Evolutionary conservation across 2,113 vertebrate genomes (phyloP).

Genomic region (Canis aureus): DNA sequence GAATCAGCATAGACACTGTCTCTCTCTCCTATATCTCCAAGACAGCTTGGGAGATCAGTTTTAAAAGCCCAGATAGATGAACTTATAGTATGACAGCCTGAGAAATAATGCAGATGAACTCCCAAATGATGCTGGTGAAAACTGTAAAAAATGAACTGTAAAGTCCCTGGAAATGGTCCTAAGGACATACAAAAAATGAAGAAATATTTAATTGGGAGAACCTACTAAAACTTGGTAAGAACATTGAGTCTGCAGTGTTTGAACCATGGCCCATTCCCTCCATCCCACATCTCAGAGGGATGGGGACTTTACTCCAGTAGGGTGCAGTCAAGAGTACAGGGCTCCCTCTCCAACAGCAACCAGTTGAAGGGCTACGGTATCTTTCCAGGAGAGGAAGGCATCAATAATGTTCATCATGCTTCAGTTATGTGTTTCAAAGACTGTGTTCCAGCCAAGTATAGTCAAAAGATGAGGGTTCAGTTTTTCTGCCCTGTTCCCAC

Average conservation of each 20-base stretch:
- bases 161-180: neutral
- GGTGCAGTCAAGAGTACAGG: rapidly evolving
- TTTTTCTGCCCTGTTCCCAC: neutral
- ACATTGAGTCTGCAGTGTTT: neutral
- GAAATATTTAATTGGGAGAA: neutral
- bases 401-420: neutral
- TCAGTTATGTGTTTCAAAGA: neutral
- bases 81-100: neutral
- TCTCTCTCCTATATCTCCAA: neutral
- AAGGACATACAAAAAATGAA: neutral
- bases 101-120: neutral
- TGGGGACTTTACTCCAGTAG: neutral
- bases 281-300: neutral
- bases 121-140: neutral
- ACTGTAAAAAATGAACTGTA: neutral
- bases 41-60: neutral
- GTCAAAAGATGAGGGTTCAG: neutral
- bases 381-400: neutral
- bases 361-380: neutral
- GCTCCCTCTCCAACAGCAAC: neutral
- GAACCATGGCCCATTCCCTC: neutral
- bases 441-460: neutral
- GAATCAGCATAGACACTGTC: neutral
- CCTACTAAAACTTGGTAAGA: neutral
- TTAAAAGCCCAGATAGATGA: neutral